Evolutionary conservation across 23 tunicate species (phyloP).

Genomic region (Halocynthia aurantium): DNA sequence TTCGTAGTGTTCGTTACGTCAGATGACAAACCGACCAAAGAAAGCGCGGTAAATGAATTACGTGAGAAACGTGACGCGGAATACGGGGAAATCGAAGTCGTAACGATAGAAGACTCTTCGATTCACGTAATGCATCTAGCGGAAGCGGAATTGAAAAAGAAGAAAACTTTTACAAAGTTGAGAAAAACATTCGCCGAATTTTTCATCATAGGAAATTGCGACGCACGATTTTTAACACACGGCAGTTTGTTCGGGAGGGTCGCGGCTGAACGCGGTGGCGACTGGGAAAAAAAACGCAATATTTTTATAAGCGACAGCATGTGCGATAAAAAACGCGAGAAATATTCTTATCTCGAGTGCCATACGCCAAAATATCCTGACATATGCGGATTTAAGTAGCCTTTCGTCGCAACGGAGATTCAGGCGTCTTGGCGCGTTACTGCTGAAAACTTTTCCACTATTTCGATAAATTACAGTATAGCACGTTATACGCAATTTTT

Average conservation of each 20-base stretch:
- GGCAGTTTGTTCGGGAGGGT: slow-evolving; percentile 87
- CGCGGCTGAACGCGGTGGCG: slow-evolving; percentile 65
- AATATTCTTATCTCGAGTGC: slow-evolving; percentile 83
- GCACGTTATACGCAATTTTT: no score
- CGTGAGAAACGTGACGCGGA: slow-evolving; percentile 1
- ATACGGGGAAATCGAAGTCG: slow-evolving; percentile 39
- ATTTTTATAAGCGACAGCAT: slow-evolving; percentile 80
- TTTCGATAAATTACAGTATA: no score
- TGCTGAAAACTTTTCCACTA: no score
- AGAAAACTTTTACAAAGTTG: slow-evolving; percentile 12
- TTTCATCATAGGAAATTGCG: slow-evolving; percentile 59
- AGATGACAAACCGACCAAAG: slow-evolving; percentile 43
- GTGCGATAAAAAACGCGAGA: slow-evolving; percentile 74
- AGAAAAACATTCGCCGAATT: slow-evolving; percentile 82
- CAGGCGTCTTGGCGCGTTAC: neutral
- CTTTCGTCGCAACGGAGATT: neutral
- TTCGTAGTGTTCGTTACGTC: slow-evolving; percentile 85
- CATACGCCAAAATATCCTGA: slow-evolving; percentile 85
- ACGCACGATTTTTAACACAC: slow-evolving; percentile 78
- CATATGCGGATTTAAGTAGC: slow-evolving; percentile 32
- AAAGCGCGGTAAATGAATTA: slow-evolving; percentile 42
- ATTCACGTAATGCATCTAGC: slow-evolving; percentile 81
- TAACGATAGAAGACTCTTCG: slow-evolving; percentile 67
- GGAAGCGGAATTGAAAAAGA: slow-evolving; percentile 19
- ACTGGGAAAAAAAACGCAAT: slow-evolving; percentile 8